These are phyloP conservation scores for Drosophila punjabiensis DNA, from an alignment of 1,140 invertebrate species.

Conservation along the genomic window DNA sequence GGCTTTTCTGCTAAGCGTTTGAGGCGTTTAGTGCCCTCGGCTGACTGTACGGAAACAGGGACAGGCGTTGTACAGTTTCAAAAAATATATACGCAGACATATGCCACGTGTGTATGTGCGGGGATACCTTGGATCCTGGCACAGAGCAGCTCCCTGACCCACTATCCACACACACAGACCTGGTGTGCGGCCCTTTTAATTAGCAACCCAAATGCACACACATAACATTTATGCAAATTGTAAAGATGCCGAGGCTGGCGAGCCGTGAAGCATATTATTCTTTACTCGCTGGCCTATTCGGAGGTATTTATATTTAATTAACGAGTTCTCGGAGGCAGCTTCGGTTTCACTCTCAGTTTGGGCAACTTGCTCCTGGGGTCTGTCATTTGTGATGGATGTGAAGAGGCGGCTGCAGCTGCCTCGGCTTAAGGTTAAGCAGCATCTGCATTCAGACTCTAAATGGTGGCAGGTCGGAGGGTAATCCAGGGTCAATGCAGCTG, in stretches of 20 bases:
- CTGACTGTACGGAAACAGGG: slow-evolving; percentile 45
- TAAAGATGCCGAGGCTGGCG: slow-evolving; percentile 4
- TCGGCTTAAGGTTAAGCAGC: neutral
- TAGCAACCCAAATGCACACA: slow-evolving; percentile 45
- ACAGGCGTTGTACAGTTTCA: slow-evolving; percentile 4
- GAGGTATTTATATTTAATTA: slow-evolving; percentile 15
- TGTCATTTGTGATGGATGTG: neutral
- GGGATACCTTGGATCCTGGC: slow-evolving; percentile 13
- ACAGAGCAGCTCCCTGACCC: slow-evolving; percentile 4
- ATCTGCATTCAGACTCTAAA: neutral
- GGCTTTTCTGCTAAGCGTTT: slow-evolving; percentile 38
- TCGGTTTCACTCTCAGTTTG: neutral
- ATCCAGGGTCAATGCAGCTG: neutral
- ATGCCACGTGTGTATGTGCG: neutral
- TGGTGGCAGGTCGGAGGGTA: neutral
- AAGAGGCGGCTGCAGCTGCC: neutral
- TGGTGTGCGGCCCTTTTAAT: slow-evolving; percentile 38
- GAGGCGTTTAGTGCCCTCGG: slow-evolving; percentile 64
- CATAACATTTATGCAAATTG: slow-evolving; percentile 11
- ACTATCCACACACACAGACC: slow-evolving; percentile 3
- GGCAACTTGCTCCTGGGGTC: neutral
- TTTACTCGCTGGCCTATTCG: neutral
- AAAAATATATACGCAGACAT: neutral
- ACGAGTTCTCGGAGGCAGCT: neutral
- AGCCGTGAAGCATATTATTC: slow-evolving; percentile 6